phyloP scores from a whole-genome alignment of 2,113 vertebrate genomes.

The Cavia porcellus region DNA sequence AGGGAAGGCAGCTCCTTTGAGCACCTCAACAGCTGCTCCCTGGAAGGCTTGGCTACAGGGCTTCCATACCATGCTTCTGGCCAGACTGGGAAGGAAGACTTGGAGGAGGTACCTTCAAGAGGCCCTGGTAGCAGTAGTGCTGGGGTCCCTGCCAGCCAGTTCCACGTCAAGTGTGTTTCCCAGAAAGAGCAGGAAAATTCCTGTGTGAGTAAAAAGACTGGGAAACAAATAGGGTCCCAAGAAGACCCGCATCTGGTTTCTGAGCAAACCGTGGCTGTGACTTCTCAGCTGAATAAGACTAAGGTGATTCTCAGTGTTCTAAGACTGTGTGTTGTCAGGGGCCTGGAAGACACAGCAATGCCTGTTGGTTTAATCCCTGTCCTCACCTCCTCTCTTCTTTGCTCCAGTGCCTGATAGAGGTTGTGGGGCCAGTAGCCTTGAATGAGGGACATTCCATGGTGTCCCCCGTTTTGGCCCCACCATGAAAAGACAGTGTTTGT shows the following conservation, averaged over 20 bases:
- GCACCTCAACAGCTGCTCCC: neutral
- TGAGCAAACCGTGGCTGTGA: neutral
- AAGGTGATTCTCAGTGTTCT: neutral
- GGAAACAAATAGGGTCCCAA: neutral
- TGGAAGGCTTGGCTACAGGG: neutral
- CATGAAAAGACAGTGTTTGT: constrained; percentile 70
- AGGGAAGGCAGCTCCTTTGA: neutral
- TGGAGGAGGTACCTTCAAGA: neutral
- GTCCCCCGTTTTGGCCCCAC: neutral
- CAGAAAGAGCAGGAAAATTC: neutral
- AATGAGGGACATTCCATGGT: constrained; percentile 14
- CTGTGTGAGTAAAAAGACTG: neutral
- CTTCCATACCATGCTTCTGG: neutral
- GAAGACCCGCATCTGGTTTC: neutral
- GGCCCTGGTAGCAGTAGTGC: neutral
- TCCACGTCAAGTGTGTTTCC: neutral
- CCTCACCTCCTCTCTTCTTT: neutral
- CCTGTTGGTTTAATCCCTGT: neutral
- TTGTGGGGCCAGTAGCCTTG: neutral
- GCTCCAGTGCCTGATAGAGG: neutral
- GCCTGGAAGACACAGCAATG: neutral
- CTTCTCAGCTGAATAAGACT: neutral
- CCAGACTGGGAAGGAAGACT: neutral
- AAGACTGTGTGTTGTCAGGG: neutral
- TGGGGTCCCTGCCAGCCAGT: neutral